Percentiles rank a stretch among this genome's conserved stretches.
phyloP scores from a whole-genome alignment of 2,888 invertebrate genomes.

The Mimachlamys varia region DNA sequence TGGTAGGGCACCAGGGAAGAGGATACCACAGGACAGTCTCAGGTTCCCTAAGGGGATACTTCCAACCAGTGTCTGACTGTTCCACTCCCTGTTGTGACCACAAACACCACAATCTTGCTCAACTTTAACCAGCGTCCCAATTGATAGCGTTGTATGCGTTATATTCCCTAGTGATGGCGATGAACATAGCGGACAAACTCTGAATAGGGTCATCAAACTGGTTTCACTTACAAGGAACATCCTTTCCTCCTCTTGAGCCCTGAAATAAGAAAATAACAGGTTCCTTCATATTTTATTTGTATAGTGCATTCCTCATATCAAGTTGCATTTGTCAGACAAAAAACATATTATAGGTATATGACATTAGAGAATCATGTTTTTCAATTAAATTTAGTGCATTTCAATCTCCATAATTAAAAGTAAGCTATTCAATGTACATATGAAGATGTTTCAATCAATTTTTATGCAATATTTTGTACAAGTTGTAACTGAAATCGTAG shows the following conservation, averaged over 20 bases:
- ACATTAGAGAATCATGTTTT: no score
- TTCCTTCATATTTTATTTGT: no score
- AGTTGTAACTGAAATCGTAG: no score
- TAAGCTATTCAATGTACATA: no score
- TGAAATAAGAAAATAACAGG: background rate
- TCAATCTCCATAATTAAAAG: no score
- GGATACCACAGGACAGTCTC: background rate
- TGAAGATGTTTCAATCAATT: no score
- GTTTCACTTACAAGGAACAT: background rate
- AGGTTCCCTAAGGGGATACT: background rate
- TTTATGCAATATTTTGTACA: no score
- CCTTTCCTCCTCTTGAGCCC: background rate
- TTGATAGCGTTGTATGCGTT: background rate
- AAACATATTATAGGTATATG: no score
- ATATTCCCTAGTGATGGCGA: background rate
- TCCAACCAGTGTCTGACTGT: background rate
- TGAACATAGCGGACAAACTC: background rate
- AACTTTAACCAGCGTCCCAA: background rate
- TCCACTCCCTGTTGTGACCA: background rate
- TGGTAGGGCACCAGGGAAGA: background rate
- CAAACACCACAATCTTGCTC: background rate
- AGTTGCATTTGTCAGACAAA: no score
- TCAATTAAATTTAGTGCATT: no score
- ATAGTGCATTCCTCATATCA: no score
- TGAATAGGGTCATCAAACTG: background rate